These are phyloP conservation scores for Lichenostomus cassidix DNA, from an alignment of 2,113 vertebrate species.

Conservation along the genomic window DNA sequence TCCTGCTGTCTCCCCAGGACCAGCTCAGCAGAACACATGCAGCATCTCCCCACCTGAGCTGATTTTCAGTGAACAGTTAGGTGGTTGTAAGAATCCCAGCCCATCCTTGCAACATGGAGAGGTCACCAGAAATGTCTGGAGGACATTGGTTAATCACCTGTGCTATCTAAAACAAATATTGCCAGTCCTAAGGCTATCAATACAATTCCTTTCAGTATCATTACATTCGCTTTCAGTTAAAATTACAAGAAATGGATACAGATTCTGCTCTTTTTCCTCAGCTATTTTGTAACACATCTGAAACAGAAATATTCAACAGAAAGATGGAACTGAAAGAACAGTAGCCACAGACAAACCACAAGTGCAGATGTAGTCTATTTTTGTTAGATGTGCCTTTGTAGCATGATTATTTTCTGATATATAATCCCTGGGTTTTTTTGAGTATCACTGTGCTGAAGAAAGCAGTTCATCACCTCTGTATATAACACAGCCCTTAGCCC, in stretches of 20 bases:
- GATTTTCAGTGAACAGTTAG: background rate
- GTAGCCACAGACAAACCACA: slow-evolving; percentile 47
- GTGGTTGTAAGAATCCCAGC: background rate
- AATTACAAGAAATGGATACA: background rate
- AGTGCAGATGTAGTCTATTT: slow-evolving; percentile 9
- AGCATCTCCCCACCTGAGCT: background rate
- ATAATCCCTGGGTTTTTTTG: background rate
- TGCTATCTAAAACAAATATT: background rate
- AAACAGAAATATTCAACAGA: slow-evolving; percentile 15
- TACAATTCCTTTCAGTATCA: background rate
- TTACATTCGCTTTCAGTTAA: background rate
- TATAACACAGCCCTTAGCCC: background rate
- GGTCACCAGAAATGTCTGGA: background rate
- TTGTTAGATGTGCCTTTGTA: background rate
- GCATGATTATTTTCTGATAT: background rate
- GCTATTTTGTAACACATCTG: background rate
- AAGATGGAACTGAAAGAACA: background rate
- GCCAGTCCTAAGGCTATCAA: background rate
- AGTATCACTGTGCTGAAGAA: background rate
- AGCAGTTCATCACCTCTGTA: background rate
- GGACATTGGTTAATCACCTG: background rate
- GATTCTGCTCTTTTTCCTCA: background rate
- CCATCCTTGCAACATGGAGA: background rate
- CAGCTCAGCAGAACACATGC: rapidly evolving
- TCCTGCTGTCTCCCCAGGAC: background rate